A percentile compares a stretch with the other conserved stretches of the same genome.
Evolutionary conservation across 2,888 invertebrate genomes (phyloP).

Genomic region (Synergus japonicus): DNA sequence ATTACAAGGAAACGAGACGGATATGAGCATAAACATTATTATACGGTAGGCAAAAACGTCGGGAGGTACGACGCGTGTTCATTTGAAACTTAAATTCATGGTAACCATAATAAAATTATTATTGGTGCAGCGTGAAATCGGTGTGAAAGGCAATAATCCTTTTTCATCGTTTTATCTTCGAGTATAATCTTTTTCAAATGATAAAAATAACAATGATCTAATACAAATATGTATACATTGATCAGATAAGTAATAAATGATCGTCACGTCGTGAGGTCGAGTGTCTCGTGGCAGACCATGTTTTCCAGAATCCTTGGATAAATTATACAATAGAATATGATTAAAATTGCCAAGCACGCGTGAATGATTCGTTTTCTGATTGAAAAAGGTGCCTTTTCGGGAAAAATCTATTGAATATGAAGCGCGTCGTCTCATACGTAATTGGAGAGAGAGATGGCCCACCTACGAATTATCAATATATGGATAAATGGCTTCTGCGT

Average conservation of each 20-base stretch:
- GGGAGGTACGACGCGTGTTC: slow-evolving; percentile 19
- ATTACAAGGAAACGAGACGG: slow-evolving; percentile 20
- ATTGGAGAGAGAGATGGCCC: slow-evolving; percentile 30
- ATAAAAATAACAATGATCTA: neutral
- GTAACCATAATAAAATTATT: slow-evolving; percentile 18
- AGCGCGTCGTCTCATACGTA: slow-evolving; percentile 32
- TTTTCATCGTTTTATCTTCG: neutral
- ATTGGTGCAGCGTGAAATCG: neutral
- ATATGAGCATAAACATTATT: slow-evolving; percentile 26
- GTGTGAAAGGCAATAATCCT: neutral
- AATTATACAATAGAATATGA: slow-evolving; percentile 30
- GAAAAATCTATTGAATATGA: slow-evolving; percentile 4
- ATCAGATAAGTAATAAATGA: neutral
- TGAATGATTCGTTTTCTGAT: slow-evolving; percentile 19
- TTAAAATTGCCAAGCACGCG: slow-evolving; percentile 29
- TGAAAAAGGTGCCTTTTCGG: slow-evolving; percentile 8
- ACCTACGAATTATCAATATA: slow-evolving; percentile 6
- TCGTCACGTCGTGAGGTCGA: neutral
- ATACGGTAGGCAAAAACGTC: slow-evolving; percentile 9
- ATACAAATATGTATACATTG: neutral
- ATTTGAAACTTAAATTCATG: slow-evolving; percentile 24
- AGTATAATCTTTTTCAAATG: neutral
- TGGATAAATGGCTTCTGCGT: slow-evolving; percentile 31
- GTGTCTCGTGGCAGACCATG: neutral
- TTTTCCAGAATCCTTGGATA: slow-evolving; percentile 23